Evolutionary conservation across 2,113 vertebrate species (phyloP).

Genomic region (Tamias sibiricus): DNA sequence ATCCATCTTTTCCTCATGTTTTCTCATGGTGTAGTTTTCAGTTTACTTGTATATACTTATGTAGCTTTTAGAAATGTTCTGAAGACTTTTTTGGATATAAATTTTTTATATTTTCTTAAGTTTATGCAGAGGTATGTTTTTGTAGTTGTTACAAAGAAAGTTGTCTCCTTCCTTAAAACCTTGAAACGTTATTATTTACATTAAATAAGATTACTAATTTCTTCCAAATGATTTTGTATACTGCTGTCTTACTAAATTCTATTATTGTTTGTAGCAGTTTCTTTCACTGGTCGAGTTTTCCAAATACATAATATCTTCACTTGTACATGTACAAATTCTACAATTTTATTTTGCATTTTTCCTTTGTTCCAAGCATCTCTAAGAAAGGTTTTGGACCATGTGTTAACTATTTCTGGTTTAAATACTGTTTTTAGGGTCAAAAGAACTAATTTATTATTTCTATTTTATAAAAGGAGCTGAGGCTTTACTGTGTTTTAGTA

Average conservation of each 20-base stretch:
- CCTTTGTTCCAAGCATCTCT: neutral
- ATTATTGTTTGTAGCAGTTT: neutral
- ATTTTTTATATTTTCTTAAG: neutral
- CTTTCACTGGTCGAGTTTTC: neutral
- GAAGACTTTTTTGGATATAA: neutral
- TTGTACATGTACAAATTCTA: neutral
- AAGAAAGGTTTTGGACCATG: neutral
- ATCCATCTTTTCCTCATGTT: neutral
- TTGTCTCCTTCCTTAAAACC: neutral
- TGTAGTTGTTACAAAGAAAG: neutral
- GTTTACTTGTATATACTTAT: neutral
- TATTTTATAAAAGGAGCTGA: constrained; percentile 17
- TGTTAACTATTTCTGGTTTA: constrained; percentile 10
- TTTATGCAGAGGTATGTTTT: neutral
- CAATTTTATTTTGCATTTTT: constrained; percentile 5
- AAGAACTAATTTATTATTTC: neutral
- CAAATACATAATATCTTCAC: neutral
- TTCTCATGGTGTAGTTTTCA: neutral
- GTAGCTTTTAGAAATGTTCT: neutral
- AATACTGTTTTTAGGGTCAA: neutral
- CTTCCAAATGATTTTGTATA: neutral
- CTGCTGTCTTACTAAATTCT: neutral
- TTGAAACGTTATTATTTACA: neutral
- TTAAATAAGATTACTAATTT: neutral
- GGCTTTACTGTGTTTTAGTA: neutral